Base-by-base conservation (phyloP, 1,140 invertebrate genomes). In the Vollenhovia emeryi region DNA sequence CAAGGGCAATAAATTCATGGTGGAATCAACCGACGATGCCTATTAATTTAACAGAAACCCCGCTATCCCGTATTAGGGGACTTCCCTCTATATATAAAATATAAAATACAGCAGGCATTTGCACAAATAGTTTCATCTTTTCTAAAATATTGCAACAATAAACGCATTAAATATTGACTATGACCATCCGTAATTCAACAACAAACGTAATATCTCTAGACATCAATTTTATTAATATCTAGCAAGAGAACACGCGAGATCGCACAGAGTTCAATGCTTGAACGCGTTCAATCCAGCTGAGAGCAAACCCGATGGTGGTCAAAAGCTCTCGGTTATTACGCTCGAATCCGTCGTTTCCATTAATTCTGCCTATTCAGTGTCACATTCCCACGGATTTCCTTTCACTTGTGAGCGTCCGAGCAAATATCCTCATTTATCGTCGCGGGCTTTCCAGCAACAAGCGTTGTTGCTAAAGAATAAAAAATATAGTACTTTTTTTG, bases 291-390 rank as follows among this genome's bases (percentile, higher is more conserved):
- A 75, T 78, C 57, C 36, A 79, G 59, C 48, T 27, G 76, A 52
- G 76, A 68, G 62, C 18, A 21, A 40, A 43, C 43, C 43, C 82
- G 79, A 87, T 87, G 60, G 87, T 50, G 18, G 24, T 40, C 85
- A 52, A 86, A 88, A 86, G 78, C 83, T 79, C 64, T 21, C 33
- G 69, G 82, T 90, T 90, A 90, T 90, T 90, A 90, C 83, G 79
- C 66, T 71, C 27, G 48, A 82, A 68, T 76, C 78, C 83, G 87
- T 68, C 59, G 71, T 89, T 87, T 86, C 86, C 87, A 91, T 91
- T 91, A 91, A 91, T 91, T 91, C 84, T 66, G 79, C 57, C 86
- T 68, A 91, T 91, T 91, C 89, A 91, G 57, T 86, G 59, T 84
- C 48, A 84, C 84, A 85, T 91, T 89, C 78, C 79, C 55, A 59